Conservation (phyloP, 1,140 invertebrate genomes). For the Dufourea novaeangliae region DNA sequence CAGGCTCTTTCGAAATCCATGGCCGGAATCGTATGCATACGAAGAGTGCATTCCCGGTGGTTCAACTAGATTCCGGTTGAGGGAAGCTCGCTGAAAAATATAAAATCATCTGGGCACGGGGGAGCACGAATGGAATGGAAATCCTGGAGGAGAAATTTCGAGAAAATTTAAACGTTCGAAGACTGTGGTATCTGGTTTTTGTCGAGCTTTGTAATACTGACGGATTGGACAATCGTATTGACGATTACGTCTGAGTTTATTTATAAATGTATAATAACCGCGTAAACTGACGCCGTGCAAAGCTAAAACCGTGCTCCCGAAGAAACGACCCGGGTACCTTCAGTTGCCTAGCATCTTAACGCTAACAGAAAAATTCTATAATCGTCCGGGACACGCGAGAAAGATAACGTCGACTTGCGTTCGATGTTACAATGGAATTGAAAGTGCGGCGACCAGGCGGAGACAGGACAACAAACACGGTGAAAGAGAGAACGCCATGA, state of each 20-base stretch:
- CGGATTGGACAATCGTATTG: too few species aligned
- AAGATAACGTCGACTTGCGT: not conserved
- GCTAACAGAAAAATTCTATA: not conserved
- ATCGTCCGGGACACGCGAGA: not conserved
- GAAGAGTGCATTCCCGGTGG: constrained; percentile 8
- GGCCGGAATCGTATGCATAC: not conserved
- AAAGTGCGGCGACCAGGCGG: not conserved
- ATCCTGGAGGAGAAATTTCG: not conserved
- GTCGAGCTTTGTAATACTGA: too few species aligned
- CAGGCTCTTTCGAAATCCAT: constrained; percentile 16
- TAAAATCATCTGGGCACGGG: not conserved
- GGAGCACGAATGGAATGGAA: not conserved
- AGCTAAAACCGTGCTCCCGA: too few species aligned
- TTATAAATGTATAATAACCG: too few species aligned
- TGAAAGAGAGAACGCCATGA: constrained; percentile 11
- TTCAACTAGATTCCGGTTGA: too few species aligned
- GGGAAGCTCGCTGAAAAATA: constrained; percentile 30
- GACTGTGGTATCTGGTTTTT: too few species aligned
- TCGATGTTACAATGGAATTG: not conserved
- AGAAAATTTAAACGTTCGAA: not conserved
- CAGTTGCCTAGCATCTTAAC: not conserved
- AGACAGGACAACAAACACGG: not conserved
- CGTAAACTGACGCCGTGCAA: too few species aligned
- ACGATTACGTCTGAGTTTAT: too few species aligned
- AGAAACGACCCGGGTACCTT: not conserved